Evolutionary conservation across 2,797 vertebrate species (phyloP), one percentile per base, ranked within the genome.

Genomic region (Scleropages formosus): DNA sequence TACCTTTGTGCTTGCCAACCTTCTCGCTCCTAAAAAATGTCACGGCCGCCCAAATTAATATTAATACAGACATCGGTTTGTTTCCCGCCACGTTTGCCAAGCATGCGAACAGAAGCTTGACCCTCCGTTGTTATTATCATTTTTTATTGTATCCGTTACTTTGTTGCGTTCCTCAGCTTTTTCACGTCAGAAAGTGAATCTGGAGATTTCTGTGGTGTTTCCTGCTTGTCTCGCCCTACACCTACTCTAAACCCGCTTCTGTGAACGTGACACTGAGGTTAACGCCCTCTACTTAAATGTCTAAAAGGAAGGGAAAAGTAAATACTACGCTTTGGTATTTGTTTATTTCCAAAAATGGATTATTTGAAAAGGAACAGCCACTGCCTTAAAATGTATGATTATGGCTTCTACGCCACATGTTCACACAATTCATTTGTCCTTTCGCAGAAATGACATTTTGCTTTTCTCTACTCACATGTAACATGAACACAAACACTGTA

Each of bases 321-420:
- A 64, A 27, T 20, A 26, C n/a, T 64, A 75, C 59, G 66, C n/a
- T 68, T 53, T 78, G 63, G n/a, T 75, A 59, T 75, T 73, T 70
- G 53, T 70, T 75, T 76, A 13, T 26, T 79, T 76, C 78, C 51
- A 60, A 66, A 72, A 61, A 83, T 76, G 71, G 79, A 80, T 81
- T 77, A 70, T 77, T 79, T 16, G 82, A 78, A 86, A 62, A 70
- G 59, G 69, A 82, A 85, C 80, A 84, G 88, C 86, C 87, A 89
- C 88, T 89, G 89, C 89, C 90, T 92, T 92, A 91, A 92, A 86
- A 75, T 76, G 85, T 78, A 84, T 84, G 78, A 84, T 84, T 78
- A 80, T 75, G 47, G 64, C 67, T 76, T 78, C 61, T 60, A 67
- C 49, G 56, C 20, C 22, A 74, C 27, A 53, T 16, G 51, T 58